These are phyloP conservation scores for Neopipo cinnamomea DNA, from an alignment of 2,113 vertebrate genomes.

Conservation along the genomic window DNA sequence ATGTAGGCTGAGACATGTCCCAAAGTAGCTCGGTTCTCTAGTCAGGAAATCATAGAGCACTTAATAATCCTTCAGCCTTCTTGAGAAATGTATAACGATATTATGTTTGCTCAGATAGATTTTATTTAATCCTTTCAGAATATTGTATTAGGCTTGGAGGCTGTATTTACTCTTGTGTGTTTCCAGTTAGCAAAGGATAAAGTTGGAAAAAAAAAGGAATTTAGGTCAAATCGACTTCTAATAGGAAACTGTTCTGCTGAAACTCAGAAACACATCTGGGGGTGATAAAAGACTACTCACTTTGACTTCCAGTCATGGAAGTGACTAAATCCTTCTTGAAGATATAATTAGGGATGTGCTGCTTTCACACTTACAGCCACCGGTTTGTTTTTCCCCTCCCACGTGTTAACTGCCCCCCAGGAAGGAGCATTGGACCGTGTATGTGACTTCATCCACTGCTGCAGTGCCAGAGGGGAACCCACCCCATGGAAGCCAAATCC, in stretches of 20 bases:
- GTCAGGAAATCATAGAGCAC: slow-evolving; percentile 22
- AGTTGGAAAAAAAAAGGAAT: not conserved
- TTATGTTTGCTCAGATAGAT: slow-evolving; percentile 47
- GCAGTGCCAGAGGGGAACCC: fast-evolving
- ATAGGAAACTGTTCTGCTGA: not conserved
- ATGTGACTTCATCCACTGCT: not conserved
- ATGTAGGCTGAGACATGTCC: slow-evolving; percentile 44
- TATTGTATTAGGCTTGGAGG: slow-evolving; percentile 16
- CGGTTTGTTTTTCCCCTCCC: not conserved
- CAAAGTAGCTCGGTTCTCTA: slow-evolving; percentile 11
- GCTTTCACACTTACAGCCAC: not conserved
- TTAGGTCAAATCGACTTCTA: not conserved
- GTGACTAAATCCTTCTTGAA: not conserved
- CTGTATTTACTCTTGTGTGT: slow-evolving; percentile 36
- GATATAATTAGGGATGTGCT: not conserved
- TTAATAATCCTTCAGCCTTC: slow-evolving; percentile 54
- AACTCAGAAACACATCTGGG: not conserved
- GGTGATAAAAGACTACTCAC: not conserved
- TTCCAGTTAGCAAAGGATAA: slow-evolving; percentile 25
- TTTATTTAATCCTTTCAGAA: slow-evolving; percentile 63
- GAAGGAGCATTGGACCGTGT: not conserved
- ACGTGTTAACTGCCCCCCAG: not conserved
- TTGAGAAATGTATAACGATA: slow-evolving; percentile 14
- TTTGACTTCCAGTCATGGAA: not conserved
- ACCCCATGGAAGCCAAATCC: not conserved